These are phyloP conservation scores for Aphidius ervi DNA, from an alignment of 1,140 invertebrate genomes.

Conservation along the genomic window DNA sequence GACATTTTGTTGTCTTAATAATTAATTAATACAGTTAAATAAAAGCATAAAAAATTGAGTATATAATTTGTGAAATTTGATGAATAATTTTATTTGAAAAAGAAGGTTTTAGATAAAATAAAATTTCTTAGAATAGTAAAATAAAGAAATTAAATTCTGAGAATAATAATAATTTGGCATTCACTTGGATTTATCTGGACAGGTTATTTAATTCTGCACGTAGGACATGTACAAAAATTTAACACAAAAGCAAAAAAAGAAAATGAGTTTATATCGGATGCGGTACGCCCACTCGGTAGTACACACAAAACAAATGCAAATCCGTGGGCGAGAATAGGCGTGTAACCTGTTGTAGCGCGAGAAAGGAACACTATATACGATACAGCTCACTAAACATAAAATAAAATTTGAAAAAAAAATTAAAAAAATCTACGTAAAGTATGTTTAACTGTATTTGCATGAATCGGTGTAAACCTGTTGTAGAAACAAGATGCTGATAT, in stretches of 20 bases:
- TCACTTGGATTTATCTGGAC: conserved; percentile 5
- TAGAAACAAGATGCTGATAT: not conserved
- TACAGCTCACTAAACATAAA: too few species aligned
- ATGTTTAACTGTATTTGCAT: conserved; percentile 19
- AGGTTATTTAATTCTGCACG: not conserved
- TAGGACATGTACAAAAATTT: not conserved
- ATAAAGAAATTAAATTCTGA: too few species aligned
- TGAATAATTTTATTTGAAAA: too few species aligned
- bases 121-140: too few species aligned
- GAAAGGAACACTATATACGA: conserved; percentile 1
- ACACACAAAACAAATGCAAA: conserved; percentile 22
- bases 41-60: too few species aligned
- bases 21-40: too few species aligned
- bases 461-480: conserved; percentile 23
- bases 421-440: too few species aligned
- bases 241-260: conserved; percentile 4
- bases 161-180: conserved; percentile 1
- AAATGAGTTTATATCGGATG: conserved; percentile 6
- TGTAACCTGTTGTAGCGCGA: conserved; percentile 21
- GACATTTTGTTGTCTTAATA: too few species aligned
- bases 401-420: too few species aligned
- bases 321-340: conserved; percentile 22
- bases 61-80: too few species aligned
- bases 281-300: conserved; percentile 18
- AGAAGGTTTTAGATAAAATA: too few species aligned